Base-by-base conservation (phyloP, 2,888 invertebrate genomes). In the Eucera pruinosa region DNA sequence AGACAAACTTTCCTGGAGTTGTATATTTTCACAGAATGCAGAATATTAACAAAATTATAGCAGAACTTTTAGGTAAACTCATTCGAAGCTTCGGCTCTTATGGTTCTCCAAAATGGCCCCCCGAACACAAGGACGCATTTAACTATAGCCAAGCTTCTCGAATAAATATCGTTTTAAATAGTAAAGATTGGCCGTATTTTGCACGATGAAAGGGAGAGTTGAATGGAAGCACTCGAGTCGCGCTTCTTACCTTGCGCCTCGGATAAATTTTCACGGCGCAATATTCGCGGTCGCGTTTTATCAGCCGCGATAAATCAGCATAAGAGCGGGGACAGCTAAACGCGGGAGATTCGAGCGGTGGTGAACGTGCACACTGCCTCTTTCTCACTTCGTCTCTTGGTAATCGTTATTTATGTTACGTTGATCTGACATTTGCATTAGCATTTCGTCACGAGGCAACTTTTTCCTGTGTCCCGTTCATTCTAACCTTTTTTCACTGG, bases 321-420 rank as follows among this genome's bases (percentile, higher is more conserved):
- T 85, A 83, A 87, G 82, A 85, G 80, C 81, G 55, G 58, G 41
- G 33, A 33, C 33, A 55, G 65, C 64, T 64, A 66, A 76, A 74
- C 36, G 61, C 65, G 50, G 36, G 48, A 41, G 60, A 65, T 69
- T 71, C 69, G 70, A 65, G 62, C 57, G 60, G 27, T 33, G 55
- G 57, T 64, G 50, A 45, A 70, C 55, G 39, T 43, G 48, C 41
- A 30, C 52, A 36, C 20, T 54, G 27, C 36, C 57, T 23, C 36
- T 48, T 58, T 58, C 48, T 62, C 67, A 61, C 58, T 54, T 23
- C 45, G 41, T 9, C 15, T 2, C 18, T 54, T 71, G 77, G 80
- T 88, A 88, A 87, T 84, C 81, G 82, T 88, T 87, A 88, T 88
- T 88, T 88, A 88, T 80, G 74, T 78, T 83, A 79, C 79, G 75